Evolutionary conservation across 1,140 invertebrate genomes (phyloP).

Genomic region (Delia radicum): DNA sequence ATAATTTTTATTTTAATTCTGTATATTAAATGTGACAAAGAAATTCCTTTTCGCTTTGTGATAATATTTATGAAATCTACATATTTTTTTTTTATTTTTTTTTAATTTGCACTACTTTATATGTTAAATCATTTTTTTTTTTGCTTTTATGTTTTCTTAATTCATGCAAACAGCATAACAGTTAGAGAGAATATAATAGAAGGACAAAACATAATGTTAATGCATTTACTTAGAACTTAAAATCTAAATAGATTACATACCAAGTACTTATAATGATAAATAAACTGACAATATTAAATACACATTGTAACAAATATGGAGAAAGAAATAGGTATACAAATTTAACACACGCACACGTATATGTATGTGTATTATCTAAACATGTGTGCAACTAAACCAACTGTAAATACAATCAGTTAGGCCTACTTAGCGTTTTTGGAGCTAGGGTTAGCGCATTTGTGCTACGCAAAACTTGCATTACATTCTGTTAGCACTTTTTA

Average conservation of each 20-base stretch:
- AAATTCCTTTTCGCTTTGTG: too few relatives aligned
- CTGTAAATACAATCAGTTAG: too few relatives aligned
- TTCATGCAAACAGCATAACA: background rate
- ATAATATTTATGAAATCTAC: too few relatives aligned
- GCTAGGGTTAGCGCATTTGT: too few relatives aligned
- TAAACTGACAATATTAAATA: constrained; percentile 20
- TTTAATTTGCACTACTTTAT: background rate
- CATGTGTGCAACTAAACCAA: too few relatives aligned
- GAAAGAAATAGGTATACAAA: background rate
- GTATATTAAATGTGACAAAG: too few relatives aligned
- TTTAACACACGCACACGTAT: background rate
- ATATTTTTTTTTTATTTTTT: background rate
- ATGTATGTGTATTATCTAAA: background rate
- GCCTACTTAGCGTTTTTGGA: too few relatives aligned
- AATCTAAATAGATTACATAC: background rate
- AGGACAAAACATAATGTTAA: background rate
- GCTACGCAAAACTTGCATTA: too few relatives aligned
- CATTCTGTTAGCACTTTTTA: too few relatives aligned
- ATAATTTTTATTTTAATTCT: too few relatives aligned
- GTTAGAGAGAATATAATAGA: background rate
- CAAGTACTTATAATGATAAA: constrained; percentile 18
- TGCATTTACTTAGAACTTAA: background rate
- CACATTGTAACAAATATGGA: background rate
- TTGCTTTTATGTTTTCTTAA: background rate
- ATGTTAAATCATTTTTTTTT: background rate